Conservation (phyloP, 2,888 invertebrate species). For the Protula sp. region DNA sequence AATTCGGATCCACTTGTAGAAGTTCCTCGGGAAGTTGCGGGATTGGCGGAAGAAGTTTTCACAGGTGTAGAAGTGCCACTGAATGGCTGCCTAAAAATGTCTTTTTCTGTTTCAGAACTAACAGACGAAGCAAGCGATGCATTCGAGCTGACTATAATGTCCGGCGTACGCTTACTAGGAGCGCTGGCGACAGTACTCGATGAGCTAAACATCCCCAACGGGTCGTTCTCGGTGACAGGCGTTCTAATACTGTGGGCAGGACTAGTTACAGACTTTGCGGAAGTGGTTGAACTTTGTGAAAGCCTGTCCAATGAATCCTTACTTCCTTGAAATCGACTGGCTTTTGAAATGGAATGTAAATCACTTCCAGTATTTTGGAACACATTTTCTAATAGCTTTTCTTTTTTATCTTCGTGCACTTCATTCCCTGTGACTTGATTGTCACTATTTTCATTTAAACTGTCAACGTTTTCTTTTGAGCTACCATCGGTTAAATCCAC, state of each 20-base stretch:
- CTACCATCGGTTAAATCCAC: too few relatives aligned
- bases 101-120: too few relatives aligned
- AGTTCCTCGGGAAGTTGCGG: not conserved
- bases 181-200: too few relatives aligned
- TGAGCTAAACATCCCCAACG: slow-evolving; percentile 64
- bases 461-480: too few relatives aligned
- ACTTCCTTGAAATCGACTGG: not conserved
- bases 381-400: too few relatives aligned
- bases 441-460: too few relatives aligned
- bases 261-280: slow-evolving; percentile 1
- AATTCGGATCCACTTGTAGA: slow-evolving; percentile 16
- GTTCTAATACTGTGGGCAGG: slow-evolving; percentile 55
- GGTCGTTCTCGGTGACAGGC: slow-evolving; percentile 86
- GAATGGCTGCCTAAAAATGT: not conserved
- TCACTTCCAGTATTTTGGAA: too few relatives aligned
- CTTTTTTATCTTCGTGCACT: too few relatives aligned
- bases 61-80: slow-evolving; percentile 4
- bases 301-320: not conserved
- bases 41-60: not conserved
- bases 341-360: slow-evolving; percentile 1
- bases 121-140: too few relatives aligned
- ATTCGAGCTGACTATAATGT: too few relatives aligned
- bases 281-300: not conserved
- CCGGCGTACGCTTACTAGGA: too few relatives aligned
- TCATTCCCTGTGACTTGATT: too few relatives aligned